These are phyloP conservation scores for Xiphophorus hellerii DNA, from an alignment of 2,113 vertebrate species.

Conservation along the genomic window DNA sequence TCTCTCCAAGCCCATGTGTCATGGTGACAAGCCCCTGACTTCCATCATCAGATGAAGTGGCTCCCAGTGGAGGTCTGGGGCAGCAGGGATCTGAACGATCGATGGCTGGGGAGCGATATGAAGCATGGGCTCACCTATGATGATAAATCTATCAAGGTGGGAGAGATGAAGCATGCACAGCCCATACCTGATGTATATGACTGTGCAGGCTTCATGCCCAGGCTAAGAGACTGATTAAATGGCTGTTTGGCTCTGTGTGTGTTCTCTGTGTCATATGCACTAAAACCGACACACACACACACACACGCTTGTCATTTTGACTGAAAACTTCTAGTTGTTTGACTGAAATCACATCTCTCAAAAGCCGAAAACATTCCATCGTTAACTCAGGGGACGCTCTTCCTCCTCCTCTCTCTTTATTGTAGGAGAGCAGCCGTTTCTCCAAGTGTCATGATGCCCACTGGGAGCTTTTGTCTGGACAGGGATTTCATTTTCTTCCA, in stretches of 20 bases:
- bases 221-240: conserved; percentile 60
- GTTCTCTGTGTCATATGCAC: conserved; percentile 6
- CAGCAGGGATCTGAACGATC: conserved; percentile 33
- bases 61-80: conserved; percentile 49
- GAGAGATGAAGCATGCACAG: conserved; percentile 62
- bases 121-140: conserved; percentile 52
- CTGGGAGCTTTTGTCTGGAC: conserved; percentile 58
- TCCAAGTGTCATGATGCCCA: conserved; percentile 41
- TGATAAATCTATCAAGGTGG: conserved; percentile 58
- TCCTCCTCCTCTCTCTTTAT: conserved; percentile 37
- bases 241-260: conserved; percentile 9
- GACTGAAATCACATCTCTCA: conserved; percentile 56
- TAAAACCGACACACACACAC: neutral
- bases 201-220: conserved; percentile 38
- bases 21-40: conserved; percentile 53
- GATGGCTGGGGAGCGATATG: conserved; percentile 52
- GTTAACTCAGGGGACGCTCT: conserved; percentile 48
- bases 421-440: conserved; percentile 30
- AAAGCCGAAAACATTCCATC: conserved; percentile 55
- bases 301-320: conserved; percentile 53
- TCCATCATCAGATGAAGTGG: conserved; percentile 51
- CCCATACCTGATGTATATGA: conserved; percentile 63
- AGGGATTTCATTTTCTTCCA: conserved; percentile 52
- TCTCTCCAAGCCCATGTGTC: conserved; percentile 39
- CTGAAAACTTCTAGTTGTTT: conserved; percentile 52